Evolutionary conservation across 2,888 invertebrate genomes (phyloP), one percentile per base, ranked within the genome.

Genomic region (Nemotelus pantherinus): DNA sequence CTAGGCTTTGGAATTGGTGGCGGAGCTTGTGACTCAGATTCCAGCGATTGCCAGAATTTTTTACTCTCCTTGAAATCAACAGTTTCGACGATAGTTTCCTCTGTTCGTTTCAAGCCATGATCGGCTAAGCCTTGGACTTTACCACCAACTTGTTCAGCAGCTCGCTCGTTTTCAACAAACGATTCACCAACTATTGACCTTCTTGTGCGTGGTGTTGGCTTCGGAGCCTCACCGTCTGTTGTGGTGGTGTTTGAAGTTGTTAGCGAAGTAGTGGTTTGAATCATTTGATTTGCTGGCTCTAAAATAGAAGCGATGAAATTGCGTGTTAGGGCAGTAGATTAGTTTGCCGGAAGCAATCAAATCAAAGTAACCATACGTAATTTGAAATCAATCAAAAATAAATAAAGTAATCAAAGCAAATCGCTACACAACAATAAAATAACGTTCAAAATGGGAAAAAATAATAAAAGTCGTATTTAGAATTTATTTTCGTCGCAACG

Each of bases 161-260:
- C 58, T 77, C 82, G 81, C 39, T 57, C 68, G 47, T 39, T 43
- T 25, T 57, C 53, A 57, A 48, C 43, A 45, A 45, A 25, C 48
- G 76, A 55, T 71, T 82, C 83, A 77, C 85, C 84, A 57, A 84
- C 83, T 74, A 82, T 82, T 79, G 84, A 81, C 83, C 84, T 85
- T 79, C 83, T 84, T 80, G 84, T 84, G 79, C 89, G 87, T 74
- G 89, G 89, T 83, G 88, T 89, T 81, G 89, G 89, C 85, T 87
- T 88, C 80, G 89, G 89, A 82, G 84, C 81, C 79, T 83, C 83
- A 83, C 87, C 84, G 83, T 82, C 81, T 76, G 81, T 78, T 68
- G 81, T 79, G 76, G 78, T 80, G 43, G 63, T 41, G 25, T 9
- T 43, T 7, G 63, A 41, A 63, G 63, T 63, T 43, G 63, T 63